Evolutionary conservation across 2,888 invertebrate species (phyloP).

Genomic region (Orchesellides sinensis): DNA sequence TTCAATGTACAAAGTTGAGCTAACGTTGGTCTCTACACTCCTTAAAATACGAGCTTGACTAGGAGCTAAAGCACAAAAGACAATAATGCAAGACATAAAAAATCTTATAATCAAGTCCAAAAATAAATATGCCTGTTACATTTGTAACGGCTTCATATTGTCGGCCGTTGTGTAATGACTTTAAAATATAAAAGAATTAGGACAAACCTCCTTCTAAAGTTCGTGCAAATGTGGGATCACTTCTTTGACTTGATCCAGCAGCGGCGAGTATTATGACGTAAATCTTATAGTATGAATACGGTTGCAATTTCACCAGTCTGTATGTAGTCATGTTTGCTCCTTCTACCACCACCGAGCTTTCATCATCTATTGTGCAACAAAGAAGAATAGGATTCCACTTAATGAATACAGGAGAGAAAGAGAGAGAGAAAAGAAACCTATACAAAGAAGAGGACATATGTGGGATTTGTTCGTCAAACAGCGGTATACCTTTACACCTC

Average conservation of each 20-base stretch:
- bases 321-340: conserved; percentile 68
- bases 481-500: conserved; percentile 65
- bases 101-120: conserved; percentile 8
- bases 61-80: conserved; percentile 78
- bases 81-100: conserved; percentile 4
- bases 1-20: conserved; percentile 83
- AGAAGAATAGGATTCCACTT: neutral
- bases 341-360: conserved; percentile 61
- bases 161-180: no score
- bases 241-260: conserved; percentile 78
- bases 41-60: conserved; percentile 80
- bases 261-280: conserved; percentile 82
- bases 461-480: no score
- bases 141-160: no score
- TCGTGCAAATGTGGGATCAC: conserved; percentile 82
- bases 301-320: conserved; percentile 80
- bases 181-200: no score
- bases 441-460: no score
- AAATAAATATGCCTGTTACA: conserved; percentile 38
- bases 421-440: neutral
- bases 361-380: conserved; percentile 49
- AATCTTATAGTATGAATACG: conserved; percentile 87
- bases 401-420: neutral
- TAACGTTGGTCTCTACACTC: conserved; percentile 81
- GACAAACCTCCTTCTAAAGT: conserved; percentile 78